Evolutionary conservation across 2,888 invertebrate species (phyloP).

Genomic region (Ectropis crepuscularia): DNA sequence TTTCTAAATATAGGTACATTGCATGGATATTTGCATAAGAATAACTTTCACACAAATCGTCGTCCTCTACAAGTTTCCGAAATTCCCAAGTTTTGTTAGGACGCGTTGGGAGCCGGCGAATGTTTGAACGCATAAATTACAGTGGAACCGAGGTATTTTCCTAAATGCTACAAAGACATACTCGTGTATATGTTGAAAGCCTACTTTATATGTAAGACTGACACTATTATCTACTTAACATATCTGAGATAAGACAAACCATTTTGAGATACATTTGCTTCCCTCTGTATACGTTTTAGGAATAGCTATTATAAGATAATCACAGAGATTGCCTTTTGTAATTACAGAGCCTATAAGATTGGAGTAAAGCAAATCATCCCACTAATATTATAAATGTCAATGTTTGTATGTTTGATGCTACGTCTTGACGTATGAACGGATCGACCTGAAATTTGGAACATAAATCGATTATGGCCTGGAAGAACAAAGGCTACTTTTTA

Average conservation of each 20-base stretch:
- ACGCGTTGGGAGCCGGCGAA: slow-evolving; percentile 1
- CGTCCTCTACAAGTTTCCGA: background rate
- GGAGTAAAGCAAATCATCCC: too few relatives aligned
- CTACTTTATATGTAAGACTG: slow-evolving; percentile 3
- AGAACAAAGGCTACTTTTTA: too few relatives aligned
- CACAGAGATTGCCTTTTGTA: background rate
- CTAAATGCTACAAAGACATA: background rate
- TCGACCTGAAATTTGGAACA: too few relatives aligned
- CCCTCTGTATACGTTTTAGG: background rate
- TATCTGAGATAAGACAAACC: slow-evolving; percentile 1
- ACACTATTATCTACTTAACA: background rate
- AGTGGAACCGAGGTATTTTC: background rate
- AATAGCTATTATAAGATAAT: background rate
- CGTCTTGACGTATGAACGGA: too few relatives aligned
- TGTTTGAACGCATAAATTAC: slow-evolving; percentile 7
- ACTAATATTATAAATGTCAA: too few relatives aligned
- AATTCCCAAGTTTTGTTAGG: slow-evolving; percentile 1
- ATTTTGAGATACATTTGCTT: background rate
- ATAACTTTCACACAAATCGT: background rate
- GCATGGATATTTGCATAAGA: too few relatives aligned
- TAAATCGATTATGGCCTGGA: too few relatives aligned
- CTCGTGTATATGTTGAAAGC: background rate
- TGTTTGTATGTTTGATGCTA: too few relatives aligned
- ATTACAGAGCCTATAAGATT: background rate
- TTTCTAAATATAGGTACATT: too few relatives aligned